phyloP scores from a whole-genome alignment of 2,113 vertebrate species.

The Hemiscyllium ocellatum region DNA sequence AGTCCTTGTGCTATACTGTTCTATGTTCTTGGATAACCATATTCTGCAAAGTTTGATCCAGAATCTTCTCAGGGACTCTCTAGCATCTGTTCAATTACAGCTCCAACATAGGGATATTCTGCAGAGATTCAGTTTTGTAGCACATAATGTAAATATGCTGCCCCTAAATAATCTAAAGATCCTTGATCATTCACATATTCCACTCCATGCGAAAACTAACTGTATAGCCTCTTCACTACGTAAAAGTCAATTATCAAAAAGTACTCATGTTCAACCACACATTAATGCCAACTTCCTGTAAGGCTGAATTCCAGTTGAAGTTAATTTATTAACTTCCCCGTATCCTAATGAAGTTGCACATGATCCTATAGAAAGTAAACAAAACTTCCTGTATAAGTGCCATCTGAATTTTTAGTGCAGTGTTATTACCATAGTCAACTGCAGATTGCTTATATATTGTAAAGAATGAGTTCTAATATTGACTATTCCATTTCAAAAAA shows the following conservation, averaged over 20 bases:
- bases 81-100: neutral
- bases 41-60: neutral
- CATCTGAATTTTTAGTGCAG: neutral
- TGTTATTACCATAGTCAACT: neutral
- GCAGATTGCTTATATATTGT: neutral
- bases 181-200: neutral
- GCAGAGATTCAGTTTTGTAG: conserved; percentile 1
- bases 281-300: neutral
- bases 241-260: neutral
- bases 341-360: neutral
- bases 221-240: neutral
- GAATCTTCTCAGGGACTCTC: neutral
- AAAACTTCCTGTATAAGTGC: neutral
- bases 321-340: neutral
- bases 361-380: neutral
- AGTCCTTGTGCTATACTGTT: no score
- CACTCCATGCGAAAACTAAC: neutral
- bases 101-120: neutral
- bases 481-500: neutral
- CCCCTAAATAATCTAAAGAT: neutral
- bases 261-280: neutral
- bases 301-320: neutral
- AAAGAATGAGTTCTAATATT: no score
- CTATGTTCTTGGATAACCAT: neutral
- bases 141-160: neutral